phyloP scores from a whole-genome alignment of 2,113 vertebrate genomes.

The Bagarius yarrelli region DNA sequence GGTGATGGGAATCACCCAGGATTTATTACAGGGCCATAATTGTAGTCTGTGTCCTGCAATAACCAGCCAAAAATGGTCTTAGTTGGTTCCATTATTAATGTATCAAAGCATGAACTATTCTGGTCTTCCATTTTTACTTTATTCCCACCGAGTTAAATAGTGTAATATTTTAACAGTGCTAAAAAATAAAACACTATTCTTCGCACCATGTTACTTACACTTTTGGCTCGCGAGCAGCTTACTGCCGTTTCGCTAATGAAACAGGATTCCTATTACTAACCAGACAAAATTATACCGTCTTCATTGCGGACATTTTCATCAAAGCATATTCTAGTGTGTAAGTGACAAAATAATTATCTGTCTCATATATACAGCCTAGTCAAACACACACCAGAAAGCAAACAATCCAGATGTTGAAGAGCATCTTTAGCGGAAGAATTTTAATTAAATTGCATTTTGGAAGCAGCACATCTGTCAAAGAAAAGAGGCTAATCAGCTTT shows the following conservation, averaged over 20 bases:
- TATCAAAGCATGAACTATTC: background rate
- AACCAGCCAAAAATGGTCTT: background rate
- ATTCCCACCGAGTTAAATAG: background rate
- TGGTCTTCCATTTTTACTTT: background rate
- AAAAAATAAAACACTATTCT: background rate
- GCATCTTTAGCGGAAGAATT: background rate
- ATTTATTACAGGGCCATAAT: background rate
- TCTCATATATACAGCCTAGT: background rate
- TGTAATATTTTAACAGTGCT: too few species aligned
- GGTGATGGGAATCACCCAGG: too few species aligned
- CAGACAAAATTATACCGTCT: background rate
- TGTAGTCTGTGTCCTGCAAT: background rate
- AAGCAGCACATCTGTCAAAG: background rate
- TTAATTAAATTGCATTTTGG: slow-evolving; percentile 1
- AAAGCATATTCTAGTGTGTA: background rate
- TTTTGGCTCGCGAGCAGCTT: background rate
- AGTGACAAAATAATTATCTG: background rate
- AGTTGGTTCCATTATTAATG: background rate
- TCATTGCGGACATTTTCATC: background rate
- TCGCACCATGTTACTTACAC: too few species aligned
- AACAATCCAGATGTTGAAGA: slow-evolving; percentile 1
- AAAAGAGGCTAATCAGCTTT: background rate
- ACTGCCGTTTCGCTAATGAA: too few species aligned
- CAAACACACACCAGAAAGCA: background rate
- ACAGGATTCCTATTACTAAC: background rate